Conservation (phyloP, 2,888 invertebrate species). For the Machimus rusticus region DNA sequence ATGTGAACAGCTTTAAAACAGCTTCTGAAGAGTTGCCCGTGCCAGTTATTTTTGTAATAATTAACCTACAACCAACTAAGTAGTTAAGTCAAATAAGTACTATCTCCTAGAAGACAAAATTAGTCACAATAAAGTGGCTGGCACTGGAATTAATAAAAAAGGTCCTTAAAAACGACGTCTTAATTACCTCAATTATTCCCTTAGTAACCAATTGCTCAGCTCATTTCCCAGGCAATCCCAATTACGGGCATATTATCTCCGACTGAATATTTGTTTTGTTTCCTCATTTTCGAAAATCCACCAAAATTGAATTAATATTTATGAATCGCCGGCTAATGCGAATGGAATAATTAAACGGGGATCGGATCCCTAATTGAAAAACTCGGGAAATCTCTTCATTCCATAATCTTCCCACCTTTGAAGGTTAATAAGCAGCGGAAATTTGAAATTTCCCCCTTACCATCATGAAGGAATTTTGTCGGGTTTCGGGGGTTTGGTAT, state of each 20-base stretch:
- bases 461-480: background rate
- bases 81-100: background rate
- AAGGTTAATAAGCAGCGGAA: background rate
- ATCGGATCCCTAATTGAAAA: background rate
- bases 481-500: background rate
- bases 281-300: background rate
- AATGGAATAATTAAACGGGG: background rate
- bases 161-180: background rate
- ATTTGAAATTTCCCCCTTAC: background rate
- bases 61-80: background rate
- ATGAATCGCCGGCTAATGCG: background rate
- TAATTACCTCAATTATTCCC: background rate
- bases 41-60: background rate
- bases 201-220: background rate
- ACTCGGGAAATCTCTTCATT: background rate
- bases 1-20: too few relatives aligned
- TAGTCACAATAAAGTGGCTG: background rate
- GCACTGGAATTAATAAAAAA: background rate
- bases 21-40: background rate
- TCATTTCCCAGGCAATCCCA: background rate
- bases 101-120: background rate
- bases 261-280: background rate
- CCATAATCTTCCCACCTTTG: background rate
- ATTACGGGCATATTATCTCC: background rate
- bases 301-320: background rate